Evolutionary conservation across 1,140 invertebrate genomes (phyloP).

Genomic region (Carposina sasakii): DNA sequence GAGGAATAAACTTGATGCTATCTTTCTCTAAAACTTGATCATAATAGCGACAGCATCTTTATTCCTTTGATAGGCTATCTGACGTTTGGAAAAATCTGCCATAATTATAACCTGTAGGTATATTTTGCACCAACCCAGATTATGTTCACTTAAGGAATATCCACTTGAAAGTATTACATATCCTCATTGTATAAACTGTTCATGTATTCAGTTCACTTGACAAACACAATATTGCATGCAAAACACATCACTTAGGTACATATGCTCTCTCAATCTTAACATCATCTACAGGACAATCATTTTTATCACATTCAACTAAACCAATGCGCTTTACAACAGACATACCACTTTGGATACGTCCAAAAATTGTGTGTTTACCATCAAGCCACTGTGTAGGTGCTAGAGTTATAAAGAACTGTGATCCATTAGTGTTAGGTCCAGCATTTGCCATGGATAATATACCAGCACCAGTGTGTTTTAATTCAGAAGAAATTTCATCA

Average conservation of each 20-base stretch:
- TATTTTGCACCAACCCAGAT: too few relatives aligned
- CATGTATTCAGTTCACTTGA: too few relatives aligned
- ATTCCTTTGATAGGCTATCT: too few relatives aligned
- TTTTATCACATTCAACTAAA: slow-evolving; percentile 92
- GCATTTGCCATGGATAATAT: slow-evolving; percentile 87
- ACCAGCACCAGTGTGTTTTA: slow-evolving; percentile 93
- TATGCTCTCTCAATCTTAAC: slow-evolving; percentile 87
- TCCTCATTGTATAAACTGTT: too few relatives aligned
- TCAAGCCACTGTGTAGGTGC: slow-evolving; percentile 98
- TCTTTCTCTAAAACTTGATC: too few relatives aligned
- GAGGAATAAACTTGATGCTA: too few relatives aligned
- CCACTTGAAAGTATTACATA: too few relatives aligned
- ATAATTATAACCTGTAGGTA: too few relatives aligned
- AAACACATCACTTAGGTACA: slow-evolving; percentile 75
- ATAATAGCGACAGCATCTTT: too few relatives aligned
- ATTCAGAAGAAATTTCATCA: slow-evolving; percentile 95
- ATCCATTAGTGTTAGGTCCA: slow-evolving; percentile 97
- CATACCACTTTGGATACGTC: slow-evolving; percentile 91
- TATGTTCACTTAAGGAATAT: too few relatives aligned
- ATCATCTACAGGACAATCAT: slow-evolving; percentile 92
- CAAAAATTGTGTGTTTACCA: slow-evolving; percentile 98
- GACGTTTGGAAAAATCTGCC: too few relatives aligned
- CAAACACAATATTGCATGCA: too few relatives aligned
- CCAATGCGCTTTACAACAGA: slow-evolving; percentile 92
- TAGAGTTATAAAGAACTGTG: slow-evolving; percentile 98